phyloP scores from a whole-genome alignment of 2,888 invertebrate genomes.

The Epirrita christyi region DNA sequence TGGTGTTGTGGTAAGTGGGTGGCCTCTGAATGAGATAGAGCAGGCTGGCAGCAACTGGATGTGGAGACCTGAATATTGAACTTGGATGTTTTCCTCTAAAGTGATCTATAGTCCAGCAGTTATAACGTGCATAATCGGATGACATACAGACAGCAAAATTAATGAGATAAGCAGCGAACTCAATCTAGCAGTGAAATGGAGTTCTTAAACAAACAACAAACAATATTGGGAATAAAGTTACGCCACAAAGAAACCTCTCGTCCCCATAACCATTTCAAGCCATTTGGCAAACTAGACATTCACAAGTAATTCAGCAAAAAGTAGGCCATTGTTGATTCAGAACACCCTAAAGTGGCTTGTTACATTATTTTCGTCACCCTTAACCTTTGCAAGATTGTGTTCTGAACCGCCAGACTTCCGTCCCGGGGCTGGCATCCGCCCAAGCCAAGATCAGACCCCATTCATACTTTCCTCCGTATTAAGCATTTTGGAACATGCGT shows the following conservation, averaged over 20 bases:
- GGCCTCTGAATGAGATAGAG: no score
- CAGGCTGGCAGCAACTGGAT: no score
- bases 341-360: conserved; percentile 53
- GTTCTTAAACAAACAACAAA: no score
- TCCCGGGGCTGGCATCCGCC: conserved; percentile 32
- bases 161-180: no score
- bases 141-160: no score
- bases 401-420: conserved; percentile 33
- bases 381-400: conserved; percentile 65
- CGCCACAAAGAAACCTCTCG: conserved; percentile 12
- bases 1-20: no score
- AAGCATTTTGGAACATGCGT: conserved; percentile 25
- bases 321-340: conserved; percentile 43
- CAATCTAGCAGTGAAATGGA: no score
- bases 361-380: conserved; percentile 69
- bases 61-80: no score
- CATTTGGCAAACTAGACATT: conserved; percentile 31
- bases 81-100: no score
- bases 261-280: conserved; percentile 24
- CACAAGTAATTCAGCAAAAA: conserved; percentile 28
- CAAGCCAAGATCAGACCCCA: conserved; percentile 29
- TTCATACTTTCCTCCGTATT: conserved; percentile 39
- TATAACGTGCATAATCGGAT: no score
- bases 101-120: no score
- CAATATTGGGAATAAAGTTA: neutral